phyloP scores from a whole-genome alignment of 1,140 invertebrate species.

The Drosophila nasuta region DNA sequence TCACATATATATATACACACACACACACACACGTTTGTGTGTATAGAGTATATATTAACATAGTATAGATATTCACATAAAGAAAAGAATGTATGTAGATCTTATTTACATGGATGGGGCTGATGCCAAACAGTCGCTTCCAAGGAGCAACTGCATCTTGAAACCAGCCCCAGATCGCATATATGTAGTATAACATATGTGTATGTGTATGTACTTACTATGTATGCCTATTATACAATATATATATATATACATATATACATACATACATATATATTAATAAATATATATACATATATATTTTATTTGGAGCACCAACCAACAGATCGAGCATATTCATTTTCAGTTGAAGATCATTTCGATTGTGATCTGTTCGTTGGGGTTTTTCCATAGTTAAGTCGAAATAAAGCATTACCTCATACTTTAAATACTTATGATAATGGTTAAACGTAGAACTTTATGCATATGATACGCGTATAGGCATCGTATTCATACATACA shows the following conservation, averaged over 20 bases:
- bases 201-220: constrained; percentile 4
- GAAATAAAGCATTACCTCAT: constrained; percentile 81
- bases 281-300: constrained; percentile 7
- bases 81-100: constrained; percentile 5
- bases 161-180: neutral
- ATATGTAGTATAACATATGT: neutral
- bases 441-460: constrained; percentile 62
- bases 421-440: constrained; percentile 80
- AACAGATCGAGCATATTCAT: constrained; percentile 10
- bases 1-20: constrained; percentile 13
- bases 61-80: constrained; percentile 11
- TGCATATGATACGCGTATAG: constrained; percentile 30
- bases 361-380: constrained; percentile 12
- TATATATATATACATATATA: constrained; percentile 31
- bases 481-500: constrained; percentile 20
- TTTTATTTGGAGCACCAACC: constrained; percentile 6
- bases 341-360: constrained; percentile 6
- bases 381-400: constrained; percentile 52
- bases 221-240: constrained; percentile 7
- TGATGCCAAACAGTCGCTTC: constrained; percentile 4
- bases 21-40: neutral
- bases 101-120: constrained; percentile 2
- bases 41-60: constrained; percentile 8
- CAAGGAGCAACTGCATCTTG: constrained; percentile 1
- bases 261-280: constrained; percentile 19